Conservation (phyloP, 1,140 invertebrate genomes). For the Rhopalosiphum padi region DNA sequence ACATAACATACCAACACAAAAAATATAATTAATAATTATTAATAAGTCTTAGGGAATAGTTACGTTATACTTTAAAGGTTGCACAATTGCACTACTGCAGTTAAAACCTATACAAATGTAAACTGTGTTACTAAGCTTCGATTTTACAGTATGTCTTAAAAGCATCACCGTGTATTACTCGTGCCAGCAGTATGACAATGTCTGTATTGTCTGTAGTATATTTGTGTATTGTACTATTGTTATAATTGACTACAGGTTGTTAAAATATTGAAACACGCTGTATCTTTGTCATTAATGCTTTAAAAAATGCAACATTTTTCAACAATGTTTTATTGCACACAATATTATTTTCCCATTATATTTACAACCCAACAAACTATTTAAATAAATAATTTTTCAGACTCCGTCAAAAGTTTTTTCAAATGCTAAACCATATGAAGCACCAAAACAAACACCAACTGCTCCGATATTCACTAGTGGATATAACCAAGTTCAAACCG, state of each 20-base stretch:
- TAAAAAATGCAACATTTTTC: slow-evolving; percentile 13
- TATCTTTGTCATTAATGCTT: slow-evolving; percentile 24
- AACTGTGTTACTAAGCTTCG: neutral
- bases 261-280: neutral
- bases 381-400: neutral
- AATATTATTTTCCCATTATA: neutral
- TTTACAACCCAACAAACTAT: neutral
- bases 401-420: slow-evolving; percentile 14
- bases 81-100: no score
- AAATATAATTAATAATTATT: neutral
- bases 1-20: neutral
- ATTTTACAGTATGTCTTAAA: neutral
- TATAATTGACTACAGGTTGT: neutral
- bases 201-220: neutral
- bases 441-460: slow-evolving; percentile 41
- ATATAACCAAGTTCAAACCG: slow-evolving; percentile 17
- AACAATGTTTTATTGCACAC: neutral
- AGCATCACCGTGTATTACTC: neutral
- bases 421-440: slow-evolving; percentile 36
- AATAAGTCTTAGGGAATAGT: neutral
- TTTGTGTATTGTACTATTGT: neutral
- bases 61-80: neutral
- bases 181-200: neutral
- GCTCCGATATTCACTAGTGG: neutral
- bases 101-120: neutral